Conservation (phyloP, 2,888 invertebrate genomes). For the Drosophila flavopinicola region DNA sequence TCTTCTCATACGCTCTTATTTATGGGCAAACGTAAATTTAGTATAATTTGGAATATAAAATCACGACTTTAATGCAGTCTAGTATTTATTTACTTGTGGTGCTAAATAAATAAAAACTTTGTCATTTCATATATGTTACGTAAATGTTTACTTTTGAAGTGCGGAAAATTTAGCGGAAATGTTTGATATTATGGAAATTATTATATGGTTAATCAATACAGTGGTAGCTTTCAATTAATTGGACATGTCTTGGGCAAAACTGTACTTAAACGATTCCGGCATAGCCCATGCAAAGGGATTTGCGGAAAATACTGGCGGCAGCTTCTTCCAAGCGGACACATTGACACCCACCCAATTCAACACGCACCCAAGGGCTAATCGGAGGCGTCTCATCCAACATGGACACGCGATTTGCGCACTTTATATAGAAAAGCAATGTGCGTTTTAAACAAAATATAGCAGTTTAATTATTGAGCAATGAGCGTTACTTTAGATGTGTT, state of each 20-base stretch:
- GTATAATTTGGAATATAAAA: not conserved
- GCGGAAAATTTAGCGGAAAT: not conserved
- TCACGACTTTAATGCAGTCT: not conserved
- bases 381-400: conserved; percentile 1
- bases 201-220: not conserved
- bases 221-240: not conserved
- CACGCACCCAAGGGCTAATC: conserved; percentile 34
- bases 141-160: not conserved
- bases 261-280: not conserved
- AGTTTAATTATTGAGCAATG: conserved; percentile 37
- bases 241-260: not conserved
- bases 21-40: not conserved
- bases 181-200: not conserved
- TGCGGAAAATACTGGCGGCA: conserved; percentile 49
- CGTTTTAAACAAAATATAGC: conserved; percentile 38
- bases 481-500: conserved; percentile 7
- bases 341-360: conserved; percentile 25
- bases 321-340: conserved; percentile 44
- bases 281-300: conserved; percentile 12
- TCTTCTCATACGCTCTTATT: not conserved
- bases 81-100: not conserved
- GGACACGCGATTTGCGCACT: conserved; percentile 11
- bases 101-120: not conserved
- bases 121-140: not conserved
- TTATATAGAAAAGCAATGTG: conserved; percentile 25